phyloP scores from a whole-genome alignment of 2,888 invertebrate species.

The Microctonus hyperodae region DNA sequence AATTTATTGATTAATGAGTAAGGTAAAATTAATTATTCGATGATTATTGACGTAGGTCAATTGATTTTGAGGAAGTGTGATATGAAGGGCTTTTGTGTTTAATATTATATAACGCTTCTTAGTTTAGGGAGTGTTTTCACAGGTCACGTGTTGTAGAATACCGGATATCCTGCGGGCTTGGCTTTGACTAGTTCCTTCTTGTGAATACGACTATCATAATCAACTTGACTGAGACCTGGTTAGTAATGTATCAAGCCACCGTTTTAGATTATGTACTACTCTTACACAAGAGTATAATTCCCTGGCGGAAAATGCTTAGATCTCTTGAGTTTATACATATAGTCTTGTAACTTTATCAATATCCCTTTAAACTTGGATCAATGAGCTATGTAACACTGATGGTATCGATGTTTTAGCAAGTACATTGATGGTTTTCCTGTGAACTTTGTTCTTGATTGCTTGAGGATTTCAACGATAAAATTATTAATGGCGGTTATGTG shows the following conservation, averaged over 20 bases:
- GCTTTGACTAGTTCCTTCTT: conserved; percentile 44
- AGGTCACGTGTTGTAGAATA: background rate
- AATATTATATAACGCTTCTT: too few species aligned
- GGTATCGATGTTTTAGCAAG: background rate
- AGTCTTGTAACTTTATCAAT: background rate
- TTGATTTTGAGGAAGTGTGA: too few species aligned
- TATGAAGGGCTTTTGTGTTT: too few species aligned
- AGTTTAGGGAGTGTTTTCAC: background rate
- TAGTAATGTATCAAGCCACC: conserved; percentile 44
- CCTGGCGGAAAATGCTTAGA: background rate
- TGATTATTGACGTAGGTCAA: too few species aligned
- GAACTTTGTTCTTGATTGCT: background rate
- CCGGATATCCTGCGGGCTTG: conserved; percentile 33
- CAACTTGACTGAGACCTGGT: conserved; percentile 47
- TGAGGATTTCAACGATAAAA: background rate
- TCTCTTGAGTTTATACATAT: too few species aligned
- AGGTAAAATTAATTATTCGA: too few species aligned
- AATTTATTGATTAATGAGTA: too few species aligned
- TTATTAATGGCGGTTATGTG: background rate
- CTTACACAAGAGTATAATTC: conserved; percentile 19
- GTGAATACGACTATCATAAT: conserved; percentile 48
- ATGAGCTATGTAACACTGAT: background rate
- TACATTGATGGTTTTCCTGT: background rate
- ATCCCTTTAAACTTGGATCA: background rate
- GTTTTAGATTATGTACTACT: conserved; percentile 35